phyloP scores from a whole-genome alignment of 2,888 invertebrate genomes.

The Megaustenia siamemsis region DNA sequence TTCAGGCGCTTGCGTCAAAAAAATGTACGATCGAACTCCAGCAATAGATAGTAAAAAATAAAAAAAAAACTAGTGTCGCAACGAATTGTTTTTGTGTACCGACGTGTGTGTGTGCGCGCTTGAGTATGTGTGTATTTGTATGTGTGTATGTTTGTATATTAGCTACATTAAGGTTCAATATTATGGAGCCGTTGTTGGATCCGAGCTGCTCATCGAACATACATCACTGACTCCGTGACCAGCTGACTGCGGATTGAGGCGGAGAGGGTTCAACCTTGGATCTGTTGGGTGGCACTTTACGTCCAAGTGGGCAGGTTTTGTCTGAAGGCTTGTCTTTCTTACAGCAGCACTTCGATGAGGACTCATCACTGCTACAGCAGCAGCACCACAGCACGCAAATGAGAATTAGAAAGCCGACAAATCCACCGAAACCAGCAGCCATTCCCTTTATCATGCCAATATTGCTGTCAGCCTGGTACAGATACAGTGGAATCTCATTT shows the following conservation, averaged over 20 bases:
- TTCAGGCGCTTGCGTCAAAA: too few species aligned
- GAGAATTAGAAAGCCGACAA: constrained; percentile 59
- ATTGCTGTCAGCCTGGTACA: constrained; percentile 45
- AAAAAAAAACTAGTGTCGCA: too few species aligned
- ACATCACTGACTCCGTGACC: constrained; percentile 40
- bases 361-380: constrained; percentile 61
- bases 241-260: constrained; percentile 44
- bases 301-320: not conserved
- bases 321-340: not conserved
- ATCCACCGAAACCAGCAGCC: constrained; percentile 64
- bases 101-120: too few species aligned
- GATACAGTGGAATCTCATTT: too few species aligned
- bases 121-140: constrained; percentile 19
- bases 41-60: too few species aligned
- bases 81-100: not conserved
- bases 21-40: too few species aligned
- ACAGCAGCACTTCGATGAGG: constrained; percentile 32
- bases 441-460: constrained; percentile 63
- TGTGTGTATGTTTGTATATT: constrained; percentile 2
- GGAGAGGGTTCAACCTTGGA: constrained; percentile 53
- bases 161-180: too few species aligned
- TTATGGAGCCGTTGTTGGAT: too few species aligned
- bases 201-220: too few species aligned
- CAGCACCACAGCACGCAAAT: constrained; percentile 64
- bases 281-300: not conserved